Conservation (phyloP, 2,888 invertebrate species). For the Temnothorax ravouxi region DNA sequence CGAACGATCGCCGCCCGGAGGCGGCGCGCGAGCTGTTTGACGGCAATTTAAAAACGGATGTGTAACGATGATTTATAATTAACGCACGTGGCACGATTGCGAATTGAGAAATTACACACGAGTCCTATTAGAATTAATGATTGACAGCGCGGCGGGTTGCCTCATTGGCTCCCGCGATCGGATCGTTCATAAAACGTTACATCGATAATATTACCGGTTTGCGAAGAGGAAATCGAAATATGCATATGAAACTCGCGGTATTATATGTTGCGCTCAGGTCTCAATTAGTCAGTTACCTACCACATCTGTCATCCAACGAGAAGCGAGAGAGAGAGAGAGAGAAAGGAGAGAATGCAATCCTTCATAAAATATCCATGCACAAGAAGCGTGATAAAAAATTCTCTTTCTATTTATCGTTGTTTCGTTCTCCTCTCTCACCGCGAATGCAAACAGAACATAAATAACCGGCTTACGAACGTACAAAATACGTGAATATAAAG, state of each 20-base stretch:
- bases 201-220: constrained; percentile 17
- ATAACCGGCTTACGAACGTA: neutral
- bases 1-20: neutral
- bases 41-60: constrained; percentile 22
- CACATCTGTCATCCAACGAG: neutral
- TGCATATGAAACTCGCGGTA: constrained; percentile 1
- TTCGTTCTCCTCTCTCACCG: neutral
- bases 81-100: neutral
- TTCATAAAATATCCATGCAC: neutral
- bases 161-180: neutral
- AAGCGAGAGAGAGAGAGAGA: neutral
- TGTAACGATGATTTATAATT: constrained; percentile 39
- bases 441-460: neutral
- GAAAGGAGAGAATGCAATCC: neutral
- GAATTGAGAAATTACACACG: neutral
- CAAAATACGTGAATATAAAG: neutral
- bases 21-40: neutral
- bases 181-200: constrained; percentile 13
- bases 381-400: neutral
- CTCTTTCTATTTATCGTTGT: neutral
- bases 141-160: constrained; percentile 2
- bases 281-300: neutral
- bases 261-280: neutral
- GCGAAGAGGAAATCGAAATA: neutral
- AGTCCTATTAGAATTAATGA: constrained; percentile 26